Conservation (phyloP, 2,113 vertebrate species). For the Caranx melampygus region DNA sequence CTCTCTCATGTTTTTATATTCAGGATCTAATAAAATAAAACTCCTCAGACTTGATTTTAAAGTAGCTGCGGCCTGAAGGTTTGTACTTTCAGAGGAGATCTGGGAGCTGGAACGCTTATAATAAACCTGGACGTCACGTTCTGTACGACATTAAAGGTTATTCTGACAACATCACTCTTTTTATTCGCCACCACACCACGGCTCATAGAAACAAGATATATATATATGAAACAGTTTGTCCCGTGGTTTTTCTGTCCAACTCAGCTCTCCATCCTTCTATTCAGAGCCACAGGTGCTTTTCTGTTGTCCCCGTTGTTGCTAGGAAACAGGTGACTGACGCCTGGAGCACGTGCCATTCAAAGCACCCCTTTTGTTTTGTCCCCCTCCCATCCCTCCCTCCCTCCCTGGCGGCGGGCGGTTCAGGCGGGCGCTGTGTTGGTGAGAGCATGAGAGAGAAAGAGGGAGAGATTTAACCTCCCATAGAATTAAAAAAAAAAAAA, state of each 20-base stretch:
- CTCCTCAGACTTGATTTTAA: too few relatives aligned
- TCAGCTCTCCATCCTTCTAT: slow-evolving; percentile 43
- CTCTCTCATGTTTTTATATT: background rate
- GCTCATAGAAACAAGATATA: background rate
- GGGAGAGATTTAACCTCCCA: slow-evolving; percentile 36
- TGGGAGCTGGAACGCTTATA: too few relatives aligned
- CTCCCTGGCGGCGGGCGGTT: too few relatives aligned
- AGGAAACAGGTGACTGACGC: slow-evolving; percentile 85
- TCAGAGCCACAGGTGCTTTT: slow-evolving; percentile 85
- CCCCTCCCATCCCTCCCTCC: slow-evolving; percentile 8
- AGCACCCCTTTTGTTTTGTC: slow-evolving; percentile 80
- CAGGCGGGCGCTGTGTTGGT: slow-evolving; percentile 33
- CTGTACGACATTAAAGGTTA: too few relatives aligned
- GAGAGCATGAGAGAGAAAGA: slow-evolving; percentile 32
- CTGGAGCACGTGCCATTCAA: slow-evolving; percentile 81
- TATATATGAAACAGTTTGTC: background rate
- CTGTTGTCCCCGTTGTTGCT: slow-evolving; percentile 86
- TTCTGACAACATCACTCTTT: background rate
- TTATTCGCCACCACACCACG: background rate
- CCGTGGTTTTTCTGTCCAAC: slow-evolving; percentile 24
- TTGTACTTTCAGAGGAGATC: too few relatives aligned
- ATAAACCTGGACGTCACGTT: too few relatives aligned
- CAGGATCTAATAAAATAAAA: background rate
- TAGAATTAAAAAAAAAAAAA: background rate
- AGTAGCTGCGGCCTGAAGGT: too few relatives aligned